Base-by-base conservation (phyloP, 2,797 vertebrate genomes). In the Catamblyrhynchus diadema region DNA sequence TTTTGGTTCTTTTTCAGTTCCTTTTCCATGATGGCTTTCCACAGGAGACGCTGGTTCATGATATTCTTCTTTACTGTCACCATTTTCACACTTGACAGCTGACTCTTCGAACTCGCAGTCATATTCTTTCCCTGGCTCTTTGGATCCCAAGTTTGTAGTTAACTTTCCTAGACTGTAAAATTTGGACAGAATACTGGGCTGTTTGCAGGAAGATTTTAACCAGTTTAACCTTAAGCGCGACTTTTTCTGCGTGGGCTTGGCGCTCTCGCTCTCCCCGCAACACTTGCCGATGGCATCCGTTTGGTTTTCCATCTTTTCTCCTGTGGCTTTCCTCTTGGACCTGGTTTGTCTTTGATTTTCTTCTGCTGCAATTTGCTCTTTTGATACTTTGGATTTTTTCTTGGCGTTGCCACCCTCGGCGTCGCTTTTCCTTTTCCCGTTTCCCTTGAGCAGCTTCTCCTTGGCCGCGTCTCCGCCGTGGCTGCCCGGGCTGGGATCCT, bases 101-200 rank as follows among this genome's bases (percentile, higher is more conserved):
- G 95, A 70, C 48, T 95, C 96, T 71, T 97, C 92, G 8, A 94
- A 87, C 79, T 96, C 97, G 88, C 57, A 86, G 28, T 93, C 95
- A 44, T 97, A 97, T 4, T 95, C 62, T 91, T 98, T 98, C 73
- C 33, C 97, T 2, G 96, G 97, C 35, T 89, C 98, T 97, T 97
- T 99, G 28, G 96, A 81, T 61, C 95, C 98, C 8, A 97, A 93
- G 33, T 94, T 98, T 81, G 98, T 98, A 86, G 97, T 98, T 93
- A 99, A 93, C 93, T 98, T 99, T 14, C 99, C 99, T 88, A 99
- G 97, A 56, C 98, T 99, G 93, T 98, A 98, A 86, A 99, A 99
- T 98, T 99, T 99, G 35, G 99, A 99, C 93, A 99, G 98, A 91
- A 99, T 99, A 87, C 98, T 99, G 20, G 99, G 99, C 91, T 99